Conservation (phyloP, 2,888 invertebrate genomes). For the Druceiella hillmani region DNA sequence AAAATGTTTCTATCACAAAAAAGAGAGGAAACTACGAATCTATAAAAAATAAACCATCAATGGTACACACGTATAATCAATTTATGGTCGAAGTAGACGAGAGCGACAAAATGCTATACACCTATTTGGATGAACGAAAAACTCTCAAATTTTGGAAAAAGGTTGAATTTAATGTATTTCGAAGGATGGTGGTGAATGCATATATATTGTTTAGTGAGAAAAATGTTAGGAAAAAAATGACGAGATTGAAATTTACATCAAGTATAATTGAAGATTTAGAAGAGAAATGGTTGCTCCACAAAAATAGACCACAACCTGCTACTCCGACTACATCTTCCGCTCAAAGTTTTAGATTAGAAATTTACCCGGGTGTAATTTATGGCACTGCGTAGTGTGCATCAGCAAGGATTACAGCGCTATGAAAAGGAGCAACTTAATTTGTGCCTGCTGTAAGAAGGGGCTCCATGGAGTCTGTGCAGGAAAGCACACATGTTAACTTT, state of each 20-base stretch:
- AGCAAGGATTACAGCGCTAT: too few species aligned
- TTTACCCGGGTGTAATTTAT: too few species aligned
- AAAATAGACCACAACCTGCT: slow-evolving; percentile 5
- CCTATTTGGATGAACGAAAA: slow-evolving; percentile 25
- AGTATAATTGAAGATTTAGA: slow-evolving; percentile 21
- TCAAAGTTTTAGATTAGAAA: background rate
- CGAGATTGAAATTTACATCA: slow-evolving; percentile 24
- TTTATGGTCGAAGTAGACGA: slow-evolving; percentile 25
- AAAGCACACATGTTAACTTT: too few species aligned
- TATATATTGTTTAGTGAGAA: slow-evolving; percentile 25
- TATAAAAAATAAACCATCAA: slow-evolving; percentile 16
- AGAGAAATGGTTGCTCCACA: slow-evolving; percentile 19
- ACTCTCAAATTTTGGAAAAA: slow-evolving; percentile 26
- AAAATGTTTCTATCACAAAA: slow-evolving; percentile 16
- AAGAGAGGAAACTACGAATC: slow-evolving; percentile 10
- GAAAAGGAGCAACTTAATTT: too few species aligned
- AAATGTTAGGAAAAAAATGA: slow-evolving; percentile 18
- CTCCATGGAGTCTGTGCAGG: too few species aligned
- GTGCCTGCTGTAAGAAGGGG: too few species aligned
- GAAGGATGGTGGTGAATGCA: slow-evolving; percentile 24
- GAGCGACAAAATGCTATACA: slow-evolving; percentile 25
- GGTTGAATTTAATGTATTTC: slow-evolving; percentile 25
- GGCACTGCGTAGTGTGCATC: too few species aligned
- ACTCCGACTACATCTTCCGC: background rate
- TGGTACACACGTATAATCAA: slow-evolving; percentile 21